These are phyloP conservation scores for Thunnus maccoyii DNA, from an alignment of 2,113 vertebrate genomes.

Conservation along the genomic window DNA sequence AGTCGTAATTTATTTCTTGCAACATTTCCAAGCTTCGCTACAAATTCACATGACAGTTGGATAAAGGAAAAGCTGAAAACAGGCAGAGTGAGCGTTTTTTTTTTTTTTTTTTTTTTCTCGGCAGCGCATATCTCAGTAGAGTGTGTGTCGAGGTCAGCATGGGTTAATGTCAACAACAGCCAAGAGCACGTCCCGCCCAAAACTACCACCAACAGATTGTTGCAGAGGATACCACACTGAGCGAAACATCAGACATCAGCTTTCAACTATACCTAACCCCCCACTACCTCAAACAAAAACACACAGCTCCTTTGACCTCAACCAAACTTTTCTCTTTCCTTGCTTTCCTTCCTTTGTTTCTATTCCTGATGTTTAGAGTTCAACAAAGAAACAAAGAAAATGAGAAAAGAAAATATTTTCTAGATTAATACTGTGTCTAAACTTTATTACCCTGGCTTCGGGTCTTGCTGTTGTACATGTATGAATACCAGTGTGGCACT, in stretches of 20 bases:
- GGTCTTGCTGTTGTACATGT: slow-evolving; percentile 30
- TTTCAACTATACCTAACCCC: slow-evolving; percentile 24
- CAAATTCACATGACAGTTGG: slow-evolving; percentile 50
- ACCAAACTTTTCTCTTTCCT: slow-evolving; percentile 31
- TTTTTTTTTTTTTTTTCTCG: slow-evolving; percentile 8
- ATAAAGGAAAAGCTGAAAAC: slow-evolving; percentile 29
- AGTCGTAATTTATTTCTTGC: slow-evolving; percentile 66
- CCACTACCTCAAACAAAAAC: slow-evolving; percentile 41
- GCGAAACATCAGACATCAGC: slow-evolving; percentile 56
- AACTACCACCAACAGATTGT: slow-evolving; percentile 28
- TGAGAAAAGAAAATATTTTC: slow-evolving; percentile 40
- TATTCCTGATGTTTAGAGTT: slow-evolving; percentile 27
- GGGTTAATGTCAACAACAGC: slow-evolving; percentile 69
- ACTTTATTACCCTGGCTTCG: slow-evolving; percentile 29
- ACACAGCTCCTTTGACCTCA: slow-evolving; percentile 50
- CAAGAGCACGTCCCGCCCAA: slow-evolving; percentile 7
- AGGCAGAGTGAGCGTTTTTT: background rate
- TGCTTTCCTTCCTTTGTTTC: slow-evolving; percentile 35
- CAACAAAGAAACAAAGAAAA: slow-evolving; percentile 3
- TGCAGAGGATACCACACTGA: slow-evolving; percentile 44
- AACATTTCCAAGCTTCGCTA: slow-evolving; percentile 41
- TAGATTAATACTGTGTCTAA: slow-evolving; percentile 27
- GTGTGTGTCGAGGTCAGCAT: slow-evolving; percentile 55
- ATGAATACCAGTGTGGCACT: slow-evolving; percentile 34
- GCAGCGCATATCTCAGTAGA: slow-evolving; percentile 15